A percentile compares a stretch with the other conserved stretches of the same genome.
phyloP scores from a whole-genome alignment of 2,113 vertebrate species.

The Apteryx owenii region DNA sequence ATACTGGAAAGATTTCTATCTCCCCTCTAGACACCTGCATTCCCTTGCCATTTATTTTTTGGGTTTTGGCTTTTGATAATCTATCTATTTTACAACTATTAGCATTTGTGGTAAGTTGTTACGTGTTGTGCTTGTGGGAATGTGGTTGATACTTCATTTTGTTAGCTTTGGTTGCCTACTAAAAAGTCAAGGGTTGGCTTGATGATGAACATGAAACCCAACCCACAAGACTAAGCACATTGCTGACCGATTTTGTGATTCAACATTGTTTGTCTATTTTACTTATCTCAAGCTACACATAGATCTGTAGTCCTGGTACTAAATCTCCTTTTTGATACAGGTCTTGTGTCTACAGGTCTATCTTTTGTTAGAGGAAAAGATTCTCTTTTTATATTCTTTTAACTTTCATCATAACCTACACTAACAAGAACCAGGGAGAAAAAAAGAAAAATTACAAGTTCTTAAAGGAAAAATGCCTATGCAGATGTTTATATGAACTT shows the following conservation, averaged over 20 bases:
- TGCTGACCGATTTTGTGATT: neutral
- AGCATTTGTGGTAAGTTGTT: neutral
- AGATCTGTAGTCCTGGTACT: neutral
- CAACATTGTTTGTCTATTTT: neutral
- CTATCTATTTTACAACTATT: neutral
- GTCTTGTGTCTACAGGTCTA: neutral
- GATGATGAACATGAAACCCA: neutral
- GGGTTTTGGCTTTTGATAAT: neutral
- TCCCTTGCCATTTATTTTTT: neutral
- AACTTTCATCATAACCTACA: neutral
- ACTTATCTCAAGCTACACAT: neutral
- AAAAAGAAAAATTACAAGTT: neutral
- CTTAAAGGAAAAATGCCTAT: neutral
- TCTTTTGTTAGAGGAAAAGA: fast-evolving
- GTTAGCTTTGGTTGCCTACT: neutral
- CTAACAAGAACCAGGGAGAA: neutral
- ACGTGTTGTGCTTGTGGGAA: neutral
- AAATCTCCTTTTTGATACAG: neutral
- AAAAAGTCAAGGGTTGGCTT: neutral
- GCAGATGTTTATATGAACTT: neutral
- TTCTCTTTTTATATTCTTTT: neutral
- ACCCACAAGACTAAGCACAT: neutral
- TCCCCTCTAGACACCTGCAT: neutral
- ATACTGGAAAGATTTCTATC: neutral
- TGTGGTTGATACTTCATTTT: neutral